Evolutionary conservation across 2,113 vertebrate genomes (phyloP).

Genomic region (Platysternon megacephalum): DNA sequence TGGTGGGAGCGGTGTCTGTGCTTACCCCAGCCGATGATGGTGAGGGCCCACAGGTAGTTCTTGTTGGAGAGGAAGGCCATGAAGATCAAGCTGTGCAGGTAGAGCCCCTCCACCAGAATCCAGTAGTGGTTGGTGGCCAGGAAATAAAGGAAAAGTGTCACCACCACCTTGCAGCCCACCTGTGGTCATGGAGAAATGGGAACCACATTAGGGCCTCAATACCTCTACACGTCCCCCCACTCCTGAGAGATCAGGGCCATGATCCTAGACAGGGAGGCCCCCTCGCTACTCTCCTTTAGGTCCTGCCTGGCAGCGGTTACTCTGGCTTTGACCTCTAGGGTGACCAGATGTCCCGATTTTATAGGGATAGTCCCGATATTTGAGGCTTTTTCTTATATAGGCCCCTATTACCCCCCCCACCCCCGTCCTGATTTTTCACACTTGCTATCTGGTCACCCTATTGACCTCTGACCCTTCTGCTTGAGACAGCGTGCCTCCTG

Average conservation of each 20-base stretch:
- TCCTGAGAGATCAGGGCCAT: not conserved
- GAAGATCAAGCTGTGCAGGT: slow-evolving; percentile 93
- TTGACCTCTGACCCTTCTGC: not conserved
- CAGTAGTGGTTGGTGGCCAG: slow-evolving; percentile 95
- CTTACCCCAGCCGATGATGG: slow-evolving; percentile 93
- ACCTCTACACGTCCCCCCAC: not conserved
- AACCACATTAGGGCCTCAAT: not conserved
- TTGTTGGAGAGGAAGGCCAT: slow-evolving; percentile 94
- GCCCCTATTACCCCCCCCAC: too few relatives aligned
- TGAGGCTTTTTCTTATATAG: too few relatives aligned
- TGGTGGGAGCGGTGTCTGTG: not conserved
- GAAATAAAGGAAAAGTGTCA: slow-evolving; percentile 93
- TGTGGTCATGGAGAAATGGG: slow-evolving; percentile 46
- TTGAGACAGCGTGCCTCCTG: not conserved
- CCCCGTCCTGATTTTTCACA: too few relatives aligned
- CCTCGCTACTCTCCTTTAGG: not conserved
- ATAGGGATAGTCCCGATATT: too few relatives aligned
- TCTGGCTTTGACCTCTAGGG: not conserved
- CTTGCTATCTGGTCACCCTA: too few relatives aligned
- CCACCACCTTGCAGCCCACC: slow-evolving; percentile 91
- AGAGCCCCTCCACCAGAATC: slow-evolving; percentile 94
- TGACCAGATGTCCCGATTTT: too few relatives aligned
- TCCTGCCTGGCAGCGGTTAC: not conserved
- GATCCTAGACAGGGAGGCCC: not conserved
- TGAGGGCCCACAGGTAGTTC: slow-evolving; percentile 90